These are phyloP conservation scores for Cotesia typhae DNA, from an alignment of 1,140 invertebrate genomes.

Conservation along the genomic window DNA sequence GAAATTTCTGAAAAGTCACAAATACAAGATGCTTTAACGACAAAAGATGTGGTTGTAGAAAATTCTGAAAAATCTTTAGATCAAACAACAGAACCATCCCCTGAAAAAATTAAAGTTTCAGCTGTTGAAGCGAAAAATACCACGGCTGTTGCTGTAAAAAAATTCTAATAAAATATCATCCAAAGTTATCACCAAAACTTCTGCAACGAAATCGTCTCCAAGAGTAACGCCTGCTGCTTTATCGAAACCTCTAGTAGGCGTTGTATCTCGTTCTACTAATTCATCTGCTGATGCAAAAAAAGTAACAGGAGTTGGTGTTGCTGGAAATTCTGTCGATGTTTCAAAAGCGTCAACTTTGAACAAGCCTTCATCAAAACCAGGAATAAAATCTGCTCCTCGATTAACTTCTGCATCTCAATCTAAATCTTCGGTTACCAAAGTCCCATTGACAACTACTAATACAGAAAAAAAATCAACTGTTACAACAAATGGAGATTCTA, in stretches of 20 bases:
- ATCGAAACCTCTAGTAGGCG: constrained; percentile 1
- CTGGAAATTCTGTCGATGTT: constrained; percentile 37
- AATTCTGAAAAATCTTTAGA: constrained; percentile 24
- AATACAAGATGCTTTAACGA: background rate
- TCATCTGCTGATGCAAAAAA: constrained; percentile 38
- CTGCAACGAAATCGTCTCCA: constrained; percentile 41
- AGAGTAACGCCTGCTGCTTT: constrained; percentile 38
- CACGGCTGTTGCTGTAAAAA: constrained; percentile 47
- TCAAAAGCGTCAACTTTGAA: constrained; percentile 40
- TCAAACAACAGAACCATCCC: background rate
- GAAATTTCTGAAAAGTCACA: constrained; percentile 32
- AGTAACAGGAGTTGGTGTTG: constrained; percentile 39
- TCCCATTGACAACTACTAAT: constrained; percentile 22
- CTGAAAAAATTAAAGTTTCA: constrained; percentile 37
- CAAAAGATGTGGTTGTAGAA: constrained; percentile 35
- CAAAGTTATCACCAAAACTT: constrained; percentile 48
- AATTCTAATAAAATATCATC: constrained; percentile 58
- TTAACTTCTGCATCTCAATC: constrained; percentile 52
- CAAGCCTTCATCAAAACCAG: constrained; percentile 44
- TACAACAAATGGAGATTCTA: constrained; percentile 67
- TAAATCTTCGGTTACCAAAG: constrained; percentile 37
- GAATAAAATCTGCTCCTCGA: constrained; percentile 8
- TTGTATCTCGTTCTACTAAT: constrained; percentile 30
- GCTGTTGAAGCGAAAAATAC: constrained; percentile 47
- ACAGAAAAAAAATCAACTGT: constrained; percentile 20